These are phyloP conservation scores for Aphelinus certus DNA, from an alignment of 1,140 invertebrate species.

Conservation along the genomic window DNA sequence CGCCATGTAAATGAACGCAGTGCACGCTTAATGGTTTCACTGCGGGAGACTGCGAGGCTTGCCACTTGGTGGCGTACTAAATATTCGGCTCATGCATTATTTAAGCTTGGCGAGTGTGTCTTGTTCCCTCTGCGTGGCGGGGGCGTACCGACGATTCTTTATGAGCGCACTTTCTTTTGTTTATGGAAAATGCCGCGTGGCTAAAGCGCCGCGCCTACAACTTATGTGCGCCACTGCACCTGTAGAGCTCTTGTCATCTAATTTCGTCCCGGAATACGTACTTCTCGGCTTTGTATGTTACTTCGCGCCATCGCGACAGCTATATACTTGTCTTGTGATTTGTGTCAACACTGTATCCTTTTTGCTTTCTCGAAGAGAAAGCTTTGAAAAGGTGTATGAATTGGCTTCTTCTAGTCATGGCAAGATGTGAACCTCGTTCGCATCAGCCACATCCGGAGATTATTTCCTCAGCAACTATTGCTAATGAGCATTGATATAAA, in stretches of 20 bases:
- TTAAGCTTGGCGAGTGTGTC: slow-evolving; percentile 52
- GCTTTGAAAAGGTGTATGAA: too few species aligned
- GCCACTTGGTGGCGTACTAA: slow-evolving; percentile 44
- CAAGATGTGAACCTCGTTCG: too few species aligned
- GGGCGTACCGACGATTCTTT: slow-evolving; percentile 49
- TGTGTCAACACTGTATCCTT: too few species aligned
- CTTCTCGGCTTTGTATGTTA: too few species aligned
- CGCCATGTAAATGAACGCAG: too few species aligned
- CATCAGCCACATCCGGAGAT: too few species aligned
- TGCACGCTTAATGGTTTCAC: not conserved
- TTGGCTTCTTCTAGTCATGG: too few species aligned
- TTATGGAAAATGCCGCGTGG: slow-evolving; percentile 43
- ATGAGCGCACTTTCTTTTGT: slow-evolving; percentile 56
- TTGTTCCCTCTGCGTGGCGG: slow-evolving; percentile 49
- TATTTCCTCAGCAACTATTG: too few species aligned
- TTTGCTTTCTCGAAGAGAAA: too few species aligned
- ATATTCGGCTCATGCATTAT: slow-evolving; percentile 58
- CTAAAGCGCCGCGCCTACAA: slow-evolving; percentile 21
- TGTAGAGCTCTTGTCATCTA: slow-evolving; percentile 46
- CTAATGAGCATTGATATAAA: too few species aligned
- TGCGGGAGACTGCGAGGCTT: not conserved
- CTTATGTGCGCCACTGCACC: slow-evolving; percentile 42
- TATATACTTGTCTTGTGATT: too few species aligned
- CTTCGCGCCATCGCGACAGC: too few species aligned
- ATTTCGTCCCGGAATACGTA: slow-evolving; percentile 27